A percentile compares a stretch with the other conserved stretches of the same genome.
Evolutionary conservation across 2,888 invertebrate genomes (phyloP).

Genomic region (Steinernema scapterisci): DNA sequence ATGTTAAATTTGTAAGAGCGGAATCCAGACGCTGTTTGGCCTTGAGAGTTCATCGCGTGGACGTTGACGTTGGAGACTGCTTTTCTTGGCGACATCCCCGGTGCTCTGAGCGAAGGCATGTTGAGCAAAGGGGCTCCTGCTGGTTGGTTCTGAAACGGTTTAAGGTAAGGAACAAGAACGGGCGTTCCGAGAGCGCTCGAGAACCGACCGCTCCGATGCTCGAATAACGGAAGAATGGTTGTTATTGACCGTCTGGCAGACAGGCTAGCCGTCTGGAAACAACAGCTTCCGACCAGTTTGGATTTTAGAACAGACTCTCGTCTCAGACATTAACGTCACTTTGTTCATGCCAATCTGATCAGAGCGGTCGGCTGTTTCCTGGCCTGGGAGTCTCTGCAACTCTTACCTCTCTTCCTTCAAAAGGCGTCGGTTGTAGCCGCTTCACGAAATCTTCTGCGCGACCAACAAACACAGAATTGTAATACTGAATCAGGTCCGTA

Average conservation of each 20-base stretch:
- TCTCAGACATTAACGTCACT: no score
- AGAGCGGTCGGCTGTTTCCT: background rate
- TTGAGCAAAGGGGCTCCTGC: conserved; percentile 73
- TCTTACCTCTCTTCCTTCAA: conserved; percentile 48
- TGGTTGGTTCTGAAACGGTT: conserved; percentile 59
- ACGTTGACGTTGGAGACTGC: conserved; percentile 65
- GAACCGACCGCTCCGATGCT: no score
- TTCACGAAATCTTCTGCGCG: conserved; percentile 81
- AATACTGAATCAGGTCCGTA: conserved; percentile 81
- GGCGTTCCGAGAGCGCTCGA: no score
- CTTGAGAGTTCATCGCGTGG: background rate
- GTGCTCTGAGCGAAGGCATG: conserved; percentile 71
- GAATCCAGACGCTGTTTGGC: conserved; percentile 2
- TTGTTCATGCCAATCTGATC: no score
- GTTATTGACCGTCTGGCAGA: no score
- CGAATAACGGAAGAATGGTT: no score
- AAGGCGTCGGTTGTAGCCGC: conserved; percentile 72
- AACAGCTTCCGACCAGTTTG: no score
- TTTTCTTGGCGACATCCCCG: conserved; percentile 68
- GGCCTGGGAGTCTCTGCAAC: conserved; percentile 19
- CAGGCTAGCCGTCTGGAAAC: no score
- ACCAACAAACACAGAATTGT: conserved; percentile 83
- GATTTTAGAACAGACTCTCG: no score
- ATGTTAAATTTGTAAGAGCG: conserved; percentile 16
- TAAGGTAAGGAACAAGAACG: no score